Percentiles rank a stretch among this genome's conserved stretches.
These are phyloP conservation scores for Onychomys leucogaster DNA, from an alignment of 2,797 vertebrate genomes.

Conservation along the genomic window DNA sequence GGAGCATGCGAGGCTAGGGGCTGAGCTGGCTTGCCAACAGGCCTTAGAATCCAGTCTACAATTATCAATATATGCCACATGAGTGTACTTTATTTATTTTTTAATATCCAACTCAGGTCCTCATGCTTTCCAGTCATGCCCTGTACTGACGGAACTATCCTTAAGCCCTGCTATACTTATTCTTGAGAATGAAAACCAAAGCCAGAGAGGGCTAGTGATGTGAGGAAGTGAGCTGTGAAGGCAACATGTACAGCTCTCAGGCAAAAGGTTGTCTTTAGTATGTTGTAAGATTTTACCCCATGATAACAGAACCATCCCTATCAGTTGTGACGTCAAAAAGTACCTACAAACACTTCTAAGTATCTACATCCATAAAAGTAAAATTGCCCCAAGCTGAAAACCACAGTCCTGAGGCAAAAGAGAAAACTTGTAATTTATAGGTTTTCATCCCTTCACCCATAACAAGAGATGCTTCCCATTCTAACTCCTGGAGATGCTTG, in stretches of 20 bases:
- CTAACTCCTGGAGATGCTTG: background rate
- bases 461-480: background rate
- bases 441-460: background rate
- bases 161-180: background rate
- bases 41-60: background rate
- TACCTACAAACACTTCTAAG: background rate
- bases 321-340: background rate
- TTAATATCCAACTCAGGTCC: background rate
- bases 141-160: background rate
- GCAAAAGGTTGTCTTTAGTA: rapidly evolving
- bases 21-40: background rate
- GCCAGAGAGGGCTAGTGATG: too few species aligned
- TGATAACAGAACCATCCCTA: background rate
- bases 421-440: too few species aligned
- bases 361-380: background rate
- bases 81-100: background rate
- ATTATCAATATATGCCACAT: background rate
- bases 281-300: too few species aligned
- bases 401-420: background rate
- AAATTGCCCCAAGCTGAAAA: background rate
- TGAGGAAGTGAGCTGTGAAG: background rate
- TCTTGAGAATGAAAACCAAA: background rate
- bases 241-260: rapidly evolving
- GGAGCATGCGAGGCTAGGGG: background rate
- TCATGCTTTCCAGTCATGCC: too few species aligned